Base-by-base conservation (phyloP, 2,113 vertebrate genomes). In the Rhabdomys dilectus region DNA sequence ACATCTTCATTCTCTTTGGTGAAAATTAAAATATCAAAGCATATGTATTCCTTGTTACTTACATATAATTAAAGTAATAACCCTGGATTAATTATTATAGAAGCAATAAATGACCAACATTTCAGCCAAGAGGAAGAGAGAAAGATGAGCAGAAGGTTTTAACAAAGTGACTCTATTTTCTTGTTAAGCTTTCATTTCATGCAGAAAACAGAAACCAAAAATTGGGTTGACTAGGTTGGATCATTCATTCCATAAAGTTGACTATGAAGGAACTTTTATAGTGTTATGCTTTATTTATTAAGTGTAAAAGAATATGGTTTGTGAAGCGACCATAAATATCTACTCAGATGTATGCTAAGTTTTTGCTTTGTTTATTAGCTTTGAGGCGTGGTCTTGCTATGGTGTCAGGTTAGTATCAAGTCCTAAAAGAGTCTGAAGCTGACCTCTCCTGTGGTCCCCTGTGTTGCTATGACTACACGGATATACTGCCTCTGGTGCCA, bases 11-110 rank as follows among this genome's bases (percentile, higher is more conserved):
- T 96, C 96, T 90, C 89, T 84, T 94, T 86, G 91, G 68, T 42
- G 39, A 96, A 96, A 97, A 97, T 93, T 89, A 92, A 98, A 97
- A 89, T 90, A 94, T 95, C 93, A 96, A 96, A 95, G 48, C 8
- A 97, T 94, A 91, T 70, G 70, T 89, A 77, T 91, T 95, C 73
- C 97, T 89, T 96, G 73, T 88, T 97, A 97, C 97, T 97, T 91
- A 97, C 70, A 82, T 39, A 91, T 94, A 96, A 97, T 97, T 96
- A 97, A 93, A 97, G 62, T 93, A 97, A 95, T 95, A 97, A 95
- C 48, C 66, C 22, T 96, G 81, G 34, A 96, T 36, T 95, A 97
- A 97, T 87, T 90, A 91, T n/a, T 48, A 31, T 39, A 94, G n/a
- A 0, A 31, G 53, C 45, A 85, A 96, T 97, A 96, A 97, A 88